Base-by-base conservation (phyloP, 1,140 invertebrate species). In the Steinernema khuongi region DNA sequence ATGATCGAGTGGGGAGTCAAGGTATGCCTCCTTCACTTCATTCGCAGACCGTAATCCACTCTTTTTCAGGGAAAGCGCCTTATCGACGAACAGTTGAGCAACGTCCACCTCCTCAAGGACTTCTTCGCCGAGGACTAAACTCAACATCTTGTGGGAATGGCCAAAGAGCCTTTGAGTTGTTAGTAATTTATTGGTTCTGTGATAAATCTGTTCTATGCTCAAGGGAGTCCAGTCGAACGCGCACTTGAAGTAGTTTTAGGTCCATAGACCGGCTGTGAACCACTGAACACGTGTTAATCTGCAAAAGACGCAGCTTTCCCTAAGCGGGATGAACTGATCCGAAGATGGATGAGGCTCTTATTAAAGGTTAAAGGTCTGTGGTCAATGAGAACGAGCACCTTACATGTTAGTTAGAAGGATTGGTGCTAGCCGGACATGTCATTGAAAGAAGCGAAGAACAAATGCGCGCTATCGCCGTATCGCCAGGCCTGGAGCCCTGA, bases 1-100 rank as follows among this genome's bases (percentile, higher is more conserved):
- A 74, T 87, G 29, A 68, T 87, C 50, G 80, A 82, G 75, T 70
- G 81, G 33, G 85, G 84, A 26, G 66, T 72, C 28, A 72, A 1
- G 70, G 44, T 76, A 1, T 1, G 31, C 36, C 36, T 41, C n/a
- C n/a, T 41, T 41, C 36, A 60, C 50, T n/a, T 2, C 50, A 14
- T 22, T 22, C 19, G 50, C 1, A 66, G 2, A 30, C 18, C 17
- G 2, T 73, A 1, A 73, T 73, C 29, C 26, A 36, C 14, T 31
- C 7, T 28, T 60, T 76, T 74, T 7, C 36, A 74, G 73, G 71
- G 71, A 31, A 72, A 74, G 36, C 71, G 32, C 17, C 33, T 74
- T 22, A 74, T 72, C 1, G 73, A 74, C 29, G 72, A 76, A 60
- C 50, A 60, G 50, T 22, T 60, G 22, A n/a, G 50, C 22, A 11